phyloP scores from a whole-genome alignment of 1,140 invertebrate species.

The Ptiloglossa arizonensis region DNA sequence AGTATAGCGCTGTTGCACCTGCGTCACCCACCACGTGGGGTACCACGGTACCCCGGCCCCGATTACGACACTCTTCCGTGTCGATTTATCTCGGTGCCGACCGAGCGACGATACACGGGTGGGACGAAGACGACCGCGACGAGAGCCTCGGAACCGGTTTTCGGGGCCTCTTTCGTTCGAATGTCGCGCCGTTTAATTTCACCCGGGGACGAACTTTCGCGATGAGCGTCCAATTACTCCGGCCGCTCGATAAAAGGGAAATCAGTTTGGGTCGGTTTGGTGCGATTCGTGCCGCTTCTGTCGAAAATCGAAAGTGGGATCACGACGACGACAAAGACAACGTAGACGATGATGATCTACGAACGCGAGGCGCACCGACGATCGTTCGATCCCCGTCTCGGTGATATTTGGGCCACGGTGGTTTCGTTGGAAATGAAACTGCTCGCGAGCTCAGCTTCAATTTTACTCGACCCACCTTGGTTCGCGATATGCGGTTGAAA shows the following conservation, averaged over 20 bases:
- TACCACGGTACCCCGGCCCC: slow-evolving; percentile 59
- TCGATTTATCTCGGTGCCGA: slow-evolving; percentile 63
- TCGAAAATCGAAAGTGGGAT: slow-evolving; percentile 42
- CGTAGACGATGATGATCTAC: no score
- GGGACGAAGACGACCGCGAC: slow-evolving; percentile 34
- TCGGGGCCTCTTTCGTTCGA: slow-evolving; percentile 61
- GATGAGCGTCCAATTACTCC: slow-evolving; percentile 57
- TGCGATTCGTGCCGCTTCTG: slow-evolving; percentile 15
- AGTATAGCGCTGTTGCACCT: slow-evolving; percentile 51
- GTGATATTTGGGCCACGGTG: neutral
- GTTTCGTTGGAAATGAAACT: no score
- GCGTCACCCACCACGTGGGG: slow-evolving; percentile 58
- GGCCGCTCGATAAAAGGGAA: slow-evolving; percentile 63
- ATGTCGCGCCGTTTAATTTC: slow-evolving; percentile 65
- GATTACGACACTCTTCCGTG: slow-evolving; percentile 70
- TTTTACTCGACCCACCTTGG: no score
- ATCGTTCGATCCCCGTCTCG: no score
- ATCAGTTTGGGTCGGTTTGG: slow-evolving; percentile 59
- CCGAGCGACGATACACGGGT: slow-evolving; percentile 28
- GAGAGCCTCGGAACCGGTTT: slow-evolving; percentile 58
- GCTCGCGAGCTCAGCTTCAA: no score
- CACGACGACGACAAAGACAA: no score
- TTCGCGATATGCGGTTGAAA: no score
- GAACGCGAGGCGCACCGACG: no score
- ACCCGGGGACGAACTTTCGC: slow-evolving; percentile 66